A percentile compares a stretch with the other conserved stretches of the same genome.
Conservation (phyloP, 1,140 invertebrate genomes). For the Hydropsyche tenuis region DNA sequence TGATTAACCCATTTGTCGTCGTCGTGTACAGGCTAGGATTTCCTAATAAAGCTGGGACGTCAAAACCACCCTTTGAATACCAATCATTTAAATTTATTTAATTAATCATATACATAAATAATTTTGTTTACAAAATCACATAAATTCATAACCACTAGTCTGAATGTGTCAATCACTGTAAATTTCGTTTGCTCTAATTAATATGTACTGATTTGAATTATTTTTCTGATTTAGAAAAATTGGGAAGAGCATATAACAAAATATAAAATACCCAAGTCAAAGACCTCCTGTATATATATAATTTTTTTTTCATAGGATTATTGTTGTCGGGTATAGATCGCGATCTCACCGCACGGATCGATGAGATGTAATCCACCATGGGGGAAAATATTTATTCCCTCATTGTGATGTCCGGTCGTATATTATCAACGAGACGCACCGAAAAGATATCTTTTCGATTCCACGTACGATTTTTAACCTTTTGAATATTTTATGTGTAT, state of each 20-base stretch:
- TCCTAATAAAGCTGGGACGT: not conserved
- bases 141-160: too few species aligned
- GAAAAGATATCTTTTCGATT: not conserved
- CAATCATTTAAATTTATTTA: too few species aligned
- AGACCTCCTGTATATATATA: not conserved
- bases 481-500: slow-evolving; percentile 18
- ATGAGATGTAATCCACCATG: slow-evolving; percentile 18
- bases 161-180: too few species aligned
- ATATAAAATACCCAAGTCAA: not conserved
- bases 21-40: not conserved
- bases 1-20: not conserved
- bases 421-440: not conserved
- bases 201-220: not conserved
- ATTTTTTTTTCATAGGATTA: not conserved
- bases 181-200: not conserved
- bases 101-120: too few species aligned
- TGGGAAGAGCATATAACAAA: not conserved
- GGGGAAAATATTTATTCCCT: slow-evolving; percentile 20
- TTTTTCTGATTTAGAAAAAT: not conserved
- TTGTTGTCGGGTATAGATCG: slow-evolving; percentile 7
- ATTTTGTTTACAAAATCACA: too few species aligned
- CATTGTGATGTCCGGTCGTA: slow-evolving; percentile 20
- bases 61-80: too few species aligned
- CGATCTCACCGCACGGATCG: slow-evolving; percentile 9
- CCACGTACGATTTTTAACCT: not conserved